Conservation (phyloP, 2,113 vertebrate species). For the Tetraodon nigroviridis region DNA sequence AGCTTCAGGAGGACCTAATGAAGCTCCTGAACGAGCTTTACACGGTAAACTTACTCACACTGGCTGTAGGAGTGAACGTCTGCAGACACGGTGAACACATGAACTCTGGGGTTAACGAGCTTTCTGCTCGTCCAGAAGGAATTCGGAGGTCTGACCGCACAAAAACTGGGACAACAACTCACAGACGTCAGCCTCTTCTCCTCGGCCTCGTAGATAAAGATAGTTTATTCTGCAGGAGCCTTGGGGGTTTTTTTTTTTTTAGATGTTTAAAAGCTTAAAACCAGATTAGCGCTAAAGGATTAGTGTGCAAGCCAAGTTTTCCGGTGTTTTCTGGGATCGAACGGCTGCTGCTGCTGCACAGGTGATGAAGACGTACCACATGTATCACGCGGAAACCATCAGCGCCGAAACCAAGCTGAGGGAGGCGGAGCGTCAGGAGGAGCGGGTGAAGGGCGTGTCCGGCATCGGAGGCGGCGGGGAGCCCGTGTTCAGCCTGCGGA, state of each 20-base stretch:
- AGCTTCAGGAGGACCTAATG: slow-evolving; percentile 98
- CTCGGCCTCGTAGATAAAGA: background rate
- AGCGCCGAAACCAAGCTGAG: slow-evolving; percentile 94
- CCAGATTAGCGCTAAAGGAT: background rate
- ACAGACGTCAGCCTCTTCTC: background rate
- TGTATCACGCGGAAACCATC: slow-evolving; percentile 95
- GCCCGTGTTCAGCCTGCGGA: slow-evolving; percentile 89
- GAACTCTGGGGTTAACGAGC: background rate
- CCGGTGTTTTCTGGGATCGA: no score
- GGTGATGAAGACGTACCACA: slow-evolving; percentile 99
- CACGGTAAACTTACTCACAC: slow-evolving; percentile 79
- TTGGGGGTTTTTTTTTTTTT: background rate
- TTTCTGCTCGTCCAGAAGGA: no score
- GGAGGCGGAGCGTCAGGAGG: slow-evolving; percentile 96
- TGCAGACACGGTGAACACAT: background rate
- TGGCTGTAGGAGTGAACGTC: background rate
- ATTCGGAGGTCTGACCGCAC: background rate
- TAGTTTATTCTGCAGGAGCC: background rate
- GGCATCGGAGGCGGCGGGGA: slow-evolving; percentile 82
- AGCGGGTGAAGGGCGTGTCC: slow-evolving; percentile 73
- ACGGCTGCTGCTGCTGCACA: slow-evolving; percentile 44
- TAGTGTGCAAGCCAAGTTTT: no score
- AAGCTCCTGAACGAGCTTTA: slow-evolving; percentile 98
- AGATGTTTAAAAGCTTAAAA: background rate
- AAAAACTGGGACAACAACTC: background rate